Evolutionary conservation across 1,140 invertebrate species (phyloP).

Genomic region (Psix sp.): DNA sequence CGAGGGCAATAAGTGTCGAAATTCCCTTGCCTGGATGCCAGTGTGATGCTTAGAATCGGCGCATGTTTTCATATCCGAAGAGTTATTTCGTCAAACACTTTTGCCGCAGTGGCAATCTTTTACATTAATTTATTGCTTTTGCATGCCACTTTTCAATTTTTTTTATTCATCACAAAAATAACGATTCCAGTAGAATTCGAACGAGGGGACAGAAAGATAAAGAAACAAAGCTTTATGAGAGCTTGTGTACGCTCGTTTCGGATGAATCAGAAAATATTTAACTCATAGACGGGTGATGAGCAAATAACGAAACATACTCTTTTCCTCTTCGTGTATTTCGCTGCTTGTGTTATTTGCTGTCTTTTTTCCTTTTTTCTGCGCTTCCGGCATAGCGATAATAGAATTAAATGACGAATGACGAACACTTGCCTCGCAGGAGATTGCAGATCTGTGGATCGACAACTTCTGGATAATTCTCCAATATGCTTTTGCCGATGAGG

Average conservation of each 20-base stretch:
- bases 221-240: constrained; percentile 20
- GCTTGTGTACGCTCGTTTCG: constrained; percentile 2
- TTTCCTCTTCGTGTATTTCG: not conserved
- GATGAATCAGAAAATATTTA: constrained; percentile 54
- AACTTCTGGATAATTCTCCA: constrained; percentile 64
- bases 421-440: constrained; percentile 68
- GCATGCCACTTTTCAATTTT: constrained; percentile 45
- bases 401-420: constrained; percentile 50
- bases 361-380: constrained; percentile 9
- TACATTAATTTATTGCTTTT: constrained; percentile 52
- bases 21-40: constrained; percentile 21
- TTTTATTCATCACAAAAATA: constrained; percentile 57
- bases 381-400: constrained; percentile 24
- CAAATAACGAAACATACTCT: constrained; percentile 22
- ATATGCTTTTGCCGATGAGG: constrained; percentile 79
- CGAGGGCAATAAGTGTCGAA: constrained; percentile 52
- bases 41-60: constrained; percentile 21
- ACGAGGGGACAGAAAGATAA: constrained; percentile 1
- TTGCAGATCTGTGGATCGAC: constrained; percentile 58
- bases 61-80: constrained; percentile 43
- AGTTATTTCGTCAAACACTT: constrained; percentile 40
- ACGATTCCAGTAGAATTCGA: constrained; percentile 44
- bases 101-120: constrained; percentile 18
- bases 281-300: constrained; percentile 35
- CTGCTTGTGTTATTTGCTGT: not conserved